These are phyloP conservation scores for Budorcas taxicolor DNA, from an alignment of 2,113 vertebrate genomes.

Conservation along the genomic window DNA sequence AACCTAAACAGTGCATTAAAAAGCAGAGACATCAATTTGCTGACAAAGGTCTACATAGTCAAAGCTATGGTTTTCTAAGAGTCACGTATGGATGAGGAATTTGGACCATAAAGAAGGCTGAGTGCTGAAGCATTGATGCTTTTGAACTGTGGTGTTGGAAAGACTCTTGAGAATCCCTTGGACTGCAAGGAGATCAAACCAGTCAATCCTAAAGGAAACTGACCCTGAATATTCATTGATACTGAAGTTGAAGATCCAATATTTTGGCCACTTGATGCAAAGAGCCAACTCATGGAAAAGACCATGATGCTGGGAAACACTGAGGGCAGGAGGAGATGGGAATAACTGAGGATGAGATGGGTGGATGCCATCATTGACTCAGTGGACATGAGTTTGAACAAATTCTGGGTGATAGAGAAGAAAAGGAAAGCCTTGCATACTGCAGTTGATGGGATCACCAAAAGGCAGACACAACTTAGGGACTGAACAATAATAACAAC, in stretches of 20 bases:
- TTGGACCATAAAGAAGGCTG: background rate
- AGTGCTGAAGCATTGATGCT: background rate
- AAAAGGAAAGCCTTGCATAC: background rate
- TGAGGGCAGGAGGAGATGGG: background rate
- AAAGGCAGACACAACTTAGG: rapidly evolving
- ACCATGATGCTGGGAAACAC: background rate
- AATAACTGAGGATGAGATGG: background rate
- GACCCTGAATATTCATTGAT: background rate
- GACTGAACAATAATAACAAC: background rate
- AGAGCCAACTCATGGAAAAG: background rate
- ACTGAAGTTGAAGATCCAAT: background rate
- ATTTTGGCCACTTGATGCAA: background rate
- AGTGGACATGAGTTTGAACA: background rate
- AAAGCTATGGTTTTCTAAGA: background rate
- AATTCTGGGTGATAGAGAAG: background rate
- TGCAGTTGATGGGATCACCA: background rate
- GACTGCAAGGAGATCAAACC: background rate
- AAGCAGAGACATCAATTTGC: background rate
- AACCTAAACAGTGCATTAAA: background rate
- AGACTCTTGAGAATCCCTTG: background rate
- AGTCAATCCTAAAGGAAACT: background rate
- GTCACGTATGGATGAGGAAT: background rate
- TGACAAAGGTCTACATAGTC: background rate
- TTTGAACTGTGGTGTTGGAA: background rate
- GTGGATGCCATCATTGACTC: background rate